These are phyloP conservation scores for Grus americana DNA, from an alignment of 2,113 vertebrate species.

Conservation along the genomic window DNA sequence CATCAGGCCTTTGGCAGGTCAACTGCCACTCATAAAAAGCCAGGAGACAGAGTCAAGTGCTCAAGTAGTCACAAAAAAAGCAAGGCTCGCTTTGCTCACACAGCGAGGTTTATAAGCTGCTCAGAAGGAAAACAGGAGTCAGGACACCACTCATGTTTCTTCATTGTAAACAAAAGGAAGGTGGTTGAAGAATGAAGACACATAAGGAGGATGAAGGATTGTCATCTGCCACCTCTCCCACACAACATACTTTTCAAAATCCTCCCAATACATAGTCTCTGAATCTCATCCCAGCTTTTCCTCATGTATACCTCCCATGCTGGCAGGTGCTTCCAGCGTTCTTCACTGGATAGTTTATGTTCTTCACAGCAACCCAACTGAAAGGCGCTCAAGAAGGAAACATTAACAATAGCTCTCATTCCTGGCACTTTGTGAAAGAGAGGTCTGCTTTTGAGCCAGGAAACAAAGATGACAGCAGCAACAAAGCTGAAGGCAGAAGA, in stretches of 20 bases:
- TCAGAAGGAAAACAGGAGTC: neutral
- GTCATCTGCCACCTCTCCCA: neutral
- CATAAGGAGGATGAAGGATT: neutral
- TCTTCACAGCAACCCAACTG: neutral
- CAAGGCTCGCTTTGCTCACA: neutral
- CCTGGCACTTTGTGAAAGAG: neutral
- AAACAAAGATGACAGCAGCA: neutral
- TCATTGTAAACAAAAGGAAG: neutral
- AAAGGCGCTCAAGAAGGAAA: neutral
- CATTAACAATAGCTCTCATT: neutral
- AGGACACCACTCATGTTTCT: neutral
- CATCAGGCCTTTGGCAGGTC: neutral
- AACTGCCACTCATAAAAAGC: neutral
- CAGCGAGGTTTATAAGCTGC: rapidly evolving
- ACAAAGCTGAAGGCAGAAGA: neutral
- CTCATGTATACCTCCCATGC: rapidly evolving
- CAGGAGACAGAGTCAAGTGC: neutral
- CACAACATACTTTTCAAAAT: neutral
- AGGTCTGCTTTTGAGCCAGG: neutral
- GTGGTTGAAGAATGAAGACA: neutral
- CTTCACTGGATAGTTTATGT: neutral
- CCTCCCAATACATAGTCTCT: neutral
- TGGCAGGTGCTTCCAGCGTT: neutral
- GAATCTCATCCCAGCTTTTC: neutral
- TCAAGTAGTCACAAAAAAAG: neutral